phyloP scores from a whole-genome alignment of 2,797 vertebrate species.

The Gallinago stenura region DNA sequence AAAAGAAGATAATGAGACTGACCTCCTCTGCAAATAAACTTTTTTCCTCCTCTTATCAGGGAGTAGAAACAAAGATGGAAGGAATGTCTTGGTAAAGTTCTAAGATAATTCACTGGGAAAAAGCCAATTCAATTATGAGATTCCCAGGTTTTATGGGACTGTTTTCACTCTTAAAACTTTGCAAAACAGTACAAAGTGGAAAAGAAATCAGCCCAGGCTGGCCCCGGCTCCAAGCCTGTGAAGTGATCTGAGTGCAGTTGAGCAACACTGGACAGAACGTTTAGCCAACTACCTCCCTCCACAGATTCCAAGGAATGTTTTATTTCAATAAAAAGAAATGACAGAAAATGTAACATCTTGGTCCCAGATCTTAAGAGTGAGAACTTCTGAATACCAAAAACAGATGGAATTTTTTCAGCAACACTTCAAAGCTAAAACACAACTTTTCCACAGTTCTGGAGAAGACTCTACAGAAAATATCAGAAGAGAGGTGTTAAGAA shows the following conservation, averaged over 20 bases:
- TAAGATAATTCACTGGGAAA: background rate
- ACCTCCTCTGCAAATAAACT: constrained; percentile 1
- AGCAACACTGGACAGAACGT: constrained; percentile 47
- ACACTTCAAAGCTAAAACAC: background rate
- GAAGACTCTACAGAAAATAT: background rate
- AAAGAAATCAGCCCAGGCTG: constrained; percentile 49
- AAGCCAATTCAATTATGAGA: background rate
- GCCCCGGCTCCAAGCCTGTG: background rate
- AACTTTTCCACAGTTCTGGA: constrained; percentile 8
- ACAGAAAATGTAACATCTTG: background rate
- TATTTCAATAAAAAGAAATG: constrained; percentile 7
- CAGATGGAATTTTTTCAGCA: constrained; percentile 41
- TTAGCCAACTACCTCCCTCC: constrained; percentile 19
- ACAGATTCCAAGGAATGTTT: constrained; percentile 18
- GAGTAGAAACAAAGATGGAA: background rate
- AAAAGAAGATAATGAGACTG: constrained; percentile 21
- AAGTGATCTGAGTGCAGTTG: constrained; percentile 34
- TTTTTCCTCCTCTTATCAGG: background rate
- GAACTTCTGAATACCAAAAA: constrained; percentile 10
- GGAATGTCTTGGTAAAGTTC: background rate
- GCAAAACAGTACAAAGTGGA: constrained; percentile 44
- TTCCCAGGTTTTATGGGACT: constrained; percentile 19
- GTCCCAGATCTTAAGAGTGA: background rate
- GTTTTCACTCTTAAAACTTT: constrained; percentile 44
- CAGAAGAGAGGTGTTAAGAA: background rate